Conservation (phyloP, 2,888 invertebrate genomes). For the Trachelus troglodyta region DNA sequence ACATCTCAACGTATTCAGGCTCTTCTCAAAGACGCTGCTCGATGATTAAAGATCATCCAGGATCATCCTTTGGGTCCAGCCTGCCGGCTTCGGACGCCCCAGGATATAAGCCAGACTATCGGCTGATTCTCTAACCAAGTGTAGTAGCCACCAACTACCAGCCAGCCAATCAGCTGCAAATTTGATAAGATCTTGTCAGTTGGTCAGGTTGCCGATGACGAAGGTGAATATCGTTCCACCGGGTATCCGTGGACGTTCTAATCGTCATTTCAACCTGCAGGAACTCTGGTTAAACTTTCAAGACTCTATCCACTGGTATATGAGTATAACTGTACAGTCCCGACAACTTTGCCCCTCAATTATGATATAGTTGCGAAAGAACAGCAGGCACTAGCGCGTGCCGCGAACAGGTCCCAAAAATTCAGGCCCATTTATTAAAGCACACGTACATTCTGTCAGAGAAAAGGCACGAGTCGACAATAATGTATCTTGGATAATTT, state of each 20-base stretch:
- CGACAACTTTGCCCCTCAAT: conserved; percentile 6
- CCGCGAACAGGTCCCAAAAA: background rate
- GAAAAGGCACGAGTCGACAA: background rate
- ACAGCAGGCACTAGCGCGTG: background rate
- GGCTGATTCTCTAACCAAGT: background rate
- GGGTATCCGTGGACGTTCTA: background rate
- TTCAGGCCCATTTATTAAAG: background rate
- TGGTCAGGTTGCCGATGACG: background rate
- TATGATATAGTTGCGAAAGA: conserved; percentile 7
- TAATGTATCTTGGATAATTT: background rate
- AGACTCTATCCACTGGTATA: background rate
- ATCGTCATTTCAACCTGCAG: background rate
- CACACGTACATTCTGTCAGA: background rate
- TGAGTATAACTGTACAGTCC: conserved; percentile 20
- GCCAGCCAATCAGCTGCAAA: background rate
- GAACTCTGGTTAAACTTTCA: background rate
- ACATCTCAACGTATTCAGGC: background rate
- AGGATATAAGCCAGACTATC: background rate
- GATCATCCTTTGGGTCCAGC: background rate
- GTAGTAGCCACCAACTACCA: background rate
- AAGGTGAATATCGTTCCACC: background rate
- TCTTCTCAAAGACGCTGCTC: background rate
- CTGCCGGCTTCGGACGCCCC: background rate
- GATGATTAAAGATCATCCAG: background rate
- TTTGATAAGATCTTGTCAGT: background rate